Conservation (phyloP, 2,113 vertebrate genomes). For the Neomonachus schauinslandi region DNA sequence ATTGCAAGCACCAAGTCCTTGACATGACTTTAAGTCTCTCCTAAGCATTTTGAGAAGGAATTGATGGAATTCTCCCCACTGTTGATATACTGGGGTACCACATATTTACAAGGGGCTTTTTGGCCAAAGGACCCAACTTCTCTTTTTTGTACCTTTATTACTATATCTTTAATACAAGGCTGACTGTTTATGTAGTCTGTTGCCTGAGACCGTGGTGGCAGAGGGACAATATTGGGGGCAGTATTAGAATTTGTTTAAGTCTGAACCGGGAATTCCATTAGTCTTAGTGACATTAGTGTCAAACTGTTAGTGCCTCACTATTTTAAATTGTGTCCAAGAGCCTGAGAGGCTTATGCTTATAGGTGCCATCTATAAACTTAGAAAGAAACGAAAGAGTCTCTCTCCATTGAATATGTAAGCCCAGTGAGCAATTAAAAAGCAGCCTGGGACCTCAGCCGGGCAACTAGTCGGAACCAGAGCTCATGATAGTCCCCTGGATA, state of each 20-base stretch:
- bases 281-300: constrained; percentile 77
- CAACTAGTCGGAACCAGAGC: neutral
- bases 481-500: neutral
- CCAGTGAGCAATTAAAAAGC: constrained; percentile 41
- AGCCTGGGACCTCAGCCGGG: neutral
- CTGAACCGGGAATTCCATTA: constrained; percentile 76
- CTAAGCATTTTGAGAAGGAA: constrained; percentile 11
- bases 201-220: constrained; percentile 40
- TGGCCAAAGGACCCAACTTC: constrained; percentile 1
- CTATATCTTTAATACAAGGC: neutral
- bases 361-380: constrained; percentile 67
- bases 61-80: neutral
- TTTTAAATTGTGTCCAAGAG: constrained; percentile 76
- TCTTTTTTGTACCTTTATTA: constrained; percentile 44
- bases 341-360: constrained; percentile 59
- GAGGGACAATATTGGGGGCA: constrained; percentile 59
- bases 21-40: constrained; percentile 22
- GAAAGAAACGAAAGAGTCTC: constrained; percentile 64
- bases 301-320: constrained; percentile 75
- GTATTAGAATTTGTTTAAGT: constrained; percentile 79
- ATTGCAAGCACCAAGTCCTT: neutral
- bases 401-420: constrained; percentile 3
- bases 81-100: neutral
- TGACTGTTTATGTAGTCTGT: constrained; percentile 45
- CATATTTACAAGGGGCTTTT: constrained; percentile 48